Evolutionary conservation across 2,113 vertebrate species (phyloP).

Genomic region (Brienomyrus longianalis): DNA sequence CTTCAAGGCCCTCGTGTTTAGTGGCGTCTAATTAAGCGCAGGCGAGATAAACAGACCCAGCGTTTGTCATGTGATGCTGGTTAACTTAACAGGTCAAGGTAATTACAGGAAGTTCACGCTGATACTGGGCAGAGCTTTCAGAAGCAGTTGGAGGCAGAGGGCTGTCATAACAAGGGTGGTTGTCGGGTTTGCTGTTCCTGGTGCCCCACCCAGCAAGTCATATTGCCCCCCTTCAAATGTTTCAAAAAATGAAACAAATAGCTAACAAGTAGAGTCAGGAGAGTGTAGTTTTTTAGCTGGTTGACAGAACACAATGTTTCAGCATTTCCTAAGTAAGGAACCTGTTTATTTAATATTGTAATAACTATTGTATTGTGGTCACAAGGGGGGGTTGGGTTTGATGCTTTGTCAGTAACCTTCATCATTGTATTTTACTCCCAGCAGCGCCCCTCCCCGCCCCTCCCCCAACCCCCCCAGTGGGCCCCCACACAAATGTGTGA

Average conservation of each 20-base stretch:
- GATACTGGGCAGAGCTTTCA: slow-evolving; percentile 34
- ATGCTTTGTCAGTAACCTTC: not conserved
- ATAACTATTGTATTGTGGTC: not conserved
- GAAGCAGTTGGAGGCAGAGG: slow-evolving; percentile 38
- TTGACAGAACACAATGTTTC: not conserved
- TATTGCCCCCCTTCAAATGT: not conserved
- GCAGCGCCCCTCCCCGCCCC: not conserved
- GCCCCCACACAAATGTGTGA: not conserved
- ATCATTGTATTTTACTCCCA: not conserved
- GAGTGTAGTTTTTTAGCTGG: slow-evolving; percentile 6
- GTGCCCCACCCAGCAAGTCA: no score
- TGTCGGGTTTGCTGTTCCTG: not conserved
- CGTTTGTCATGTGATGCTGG: slow-evolving; percentile 48
- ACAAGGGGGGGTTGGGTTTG: no score
- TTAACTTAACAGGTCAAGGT: slow-evolving; percentile 52
- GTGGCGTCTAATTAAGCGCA: slow-evolving; percentile 55
- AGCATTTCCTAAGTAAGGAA: not conserved
- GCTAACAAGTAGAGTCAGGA: not conserved
- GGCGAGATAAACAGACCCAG: slow-evolving; percentile 35
- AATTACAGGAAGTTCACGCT: slow-evolving; percentile 50
- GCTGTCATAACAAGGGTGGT: not conserved
- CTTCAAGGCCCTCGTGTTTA: slow-evolving; percentile 57
- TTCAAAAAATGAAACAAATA: not conserved
- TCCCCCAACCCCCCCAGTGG: not conserved
- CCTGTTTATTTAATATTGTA: no score